These are phyloP conservation scores for Acipenser transmontanus DNA, from an alignment of 2,797 vertebrate genomes.

Conservation along the genomic window DNA sequence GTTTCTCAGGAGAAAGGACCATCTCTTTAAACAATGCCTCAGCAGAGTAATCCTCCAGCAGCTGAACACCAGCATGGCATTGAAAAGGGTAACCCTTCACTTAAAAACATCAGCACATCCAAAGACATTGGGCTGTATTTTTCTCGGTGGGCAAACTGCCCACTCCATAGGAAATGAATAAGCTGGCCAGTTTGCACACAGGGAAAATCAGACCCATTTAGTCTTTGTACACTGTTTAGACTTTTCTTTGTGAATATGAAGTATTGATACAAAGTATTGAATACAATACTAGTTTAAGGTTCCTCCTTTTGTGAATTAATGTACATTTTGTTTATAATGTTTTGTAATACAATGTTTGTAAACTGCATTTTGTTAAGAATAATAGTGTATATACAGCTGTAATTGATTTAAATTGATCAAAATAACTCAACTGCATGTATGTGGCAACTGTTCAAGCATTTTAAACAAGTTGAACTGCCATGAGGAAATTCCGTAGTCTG, in stretches of 20 bases:
- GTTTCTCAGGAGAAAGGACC: slow-evolving; percentile 78
- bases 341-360: slow-evolving; percentile 46
- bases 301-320: slow-evolving; percentile 45
- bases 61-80: slow-evolving; percentile 34
- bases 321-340: slow-evolving; percentile 66
- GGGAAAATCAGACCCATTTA: slow-evolving; percentile 9
- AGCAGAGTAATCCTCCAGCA: slow-evolving; percentile 39
- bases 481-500: background rate
- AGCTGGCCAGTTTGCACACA: too few species aligned
- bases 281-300: slow-evolving; percentile 25
- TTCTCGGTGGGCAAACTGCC: too few species aligned
- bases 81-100: slow-evolving; percentile 41
- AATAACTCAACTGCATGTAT: slow-evolving; percentile 10
- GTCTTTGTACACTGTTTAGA: slow-evolving; percentile 34
- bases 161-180: too few species aligned
- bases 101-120: slow-evolving; percentile 50
- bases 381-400: slow-evolving; percentile 25
- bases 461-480: slow-evolving; percentile 2
- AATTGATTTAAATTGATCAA: slow-evolving; percentile 34
- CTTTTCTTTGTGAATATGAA: slow-evolving; percentile 16
- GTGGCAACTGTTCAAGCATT: slow-evolving; percentile 6
- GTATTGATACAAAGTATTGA: slow-evolving; percentile 8
- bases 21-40: slow-evolving; percentile 52
- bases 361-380: slow-evolving; percentile 16
- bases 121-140: slow-evolving; percentile 31